Conservation (phyloP, 1,140 invertebrate genomes). For the Pectinophora gossypiella region DNA sequence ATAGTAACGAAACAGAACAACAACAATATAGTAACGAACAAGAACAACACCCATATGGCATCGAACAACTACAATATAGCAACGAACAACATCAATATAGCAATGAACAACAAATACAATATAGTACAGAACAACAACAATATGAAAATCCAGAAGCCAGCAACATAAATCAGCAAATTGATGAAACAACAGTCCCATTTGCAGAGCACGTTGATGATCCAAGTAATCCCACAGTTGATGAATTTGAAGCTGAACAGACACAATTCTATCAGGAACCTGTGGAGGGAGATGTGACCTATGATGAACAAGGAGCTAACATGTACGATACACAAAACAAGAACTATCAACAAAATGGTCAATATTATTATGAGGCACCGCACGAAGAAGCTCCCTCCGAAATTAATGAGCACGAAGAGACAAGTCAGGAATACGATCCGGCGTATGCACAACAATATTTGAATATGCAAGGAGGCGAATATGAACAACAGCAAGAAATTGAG, state of each 20-base stretch:
- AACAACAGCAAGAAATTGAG: conserved; percentile 22
- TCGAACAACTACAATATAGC: too few relatives aligned
- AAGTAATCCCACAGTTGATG: conserved; percentile 16
- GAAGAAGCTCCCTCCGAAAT: conserved; percentile 40
- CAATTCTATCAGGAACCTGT: conserved; percentile 33
- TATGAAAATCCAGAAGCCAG: too few relatives aligned
- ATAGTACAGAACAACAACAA: too few relatives aligned
- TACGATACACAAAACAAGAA: conserved; percentile 27
- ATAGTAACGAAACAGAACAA: too few relatives aligned
- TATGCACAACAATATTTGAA: conserved; percentile 46
- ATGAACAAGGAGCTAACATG: too few relatives aligned
- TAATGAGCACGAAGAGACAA: conserved; percentile 45
- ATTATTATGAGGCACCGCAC: conserved; percentile 34
- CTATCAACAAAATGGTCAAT: conserved; percentile 35
- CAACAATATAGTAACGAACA: too few relatives aligned
- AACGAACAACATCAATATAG: too few relatives aligned
- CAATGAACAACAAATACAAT: too few relatives aligned
- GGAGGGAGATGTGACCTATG: conserved; percentile 12
- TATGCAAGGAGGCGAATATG: conserved; percentile 12
- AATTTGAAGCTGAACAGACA: conserved; percentile 44
- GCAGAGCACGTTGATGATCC: too few relatives aligned
- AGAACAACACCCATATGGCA: too few relatives aligned
- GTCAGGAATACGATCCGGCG: conserved; percentile 44
- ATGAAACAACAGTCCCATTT: too few relatives aligned
- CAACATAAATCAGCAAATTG: too few relatives aligned